Evolutionary conservation across 2,888 invertebrate genomes (phyloP).

Genomic region (Apeira syringaria): DNA sequence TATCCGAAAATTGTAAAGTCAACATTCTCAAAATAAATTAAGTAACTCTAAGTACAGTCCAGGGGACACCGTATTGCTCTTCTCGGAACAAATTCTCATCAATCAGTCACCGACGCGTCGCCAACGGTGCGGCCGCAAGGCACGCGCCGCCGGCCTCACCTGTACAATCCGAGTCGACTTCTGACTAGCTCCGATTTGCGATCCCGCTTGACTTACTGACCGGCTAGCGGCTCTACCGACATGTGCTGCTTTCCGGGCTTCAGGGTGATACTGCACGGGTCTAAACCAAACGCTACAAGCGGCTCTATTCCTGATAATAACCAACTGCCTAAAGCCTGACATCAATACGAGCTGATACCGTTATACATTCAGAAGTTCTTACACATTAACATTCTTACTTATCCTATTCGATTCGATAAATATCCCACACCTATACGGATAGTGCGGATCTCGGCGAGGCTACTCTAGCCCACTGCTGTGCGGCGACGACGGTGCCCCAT

Average conservation of each 20-base stretch:
- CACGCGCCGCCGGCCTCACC: constrained; percentile 48
- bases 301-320: constrained; percentile 70
- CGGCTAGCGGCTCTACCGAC: constrained; percentile 57
- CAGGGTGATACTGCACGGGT: constrained; percentile 58
- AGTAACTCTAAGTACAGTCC: constrained; percentile 81
- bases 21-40: constrained; percentile 81
- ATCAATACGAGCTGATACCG: constrained; percentile 68
- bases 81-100: constrained; percentile 67
- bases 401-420: constrained; percentile 74
- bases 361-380: constrained; percentile 72
- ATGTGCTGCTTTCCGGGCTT: constrained; percentile 44
- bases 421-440: constrained; percentile 78
- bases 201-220: constrained; percentile 46
- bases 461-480: constrained; percentile 57
- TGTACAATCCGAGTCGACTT: constrained; percentile 58
- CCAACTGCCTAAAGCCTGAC: constrained; percentile 70
- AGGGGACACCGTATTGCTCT: constrained; percentile 77
- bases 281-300: constrained; percentile 72
- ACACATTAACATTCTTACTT: constrained; percentile 69
- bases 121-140: constrained; percentile 41
- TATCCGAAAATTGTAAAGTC: constrained; percentile 77
- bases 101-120: constrained; percentile 78
- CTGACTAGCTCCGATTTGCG: constrained; percentile 58
- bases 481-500: constrained; percentile 34
- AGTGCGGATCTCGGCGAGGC: constrained; percentile 63